Base-by-base conservation (phyloP, 2,888 invertebrate genomes). In the Diplolepis rosae region DNA sequence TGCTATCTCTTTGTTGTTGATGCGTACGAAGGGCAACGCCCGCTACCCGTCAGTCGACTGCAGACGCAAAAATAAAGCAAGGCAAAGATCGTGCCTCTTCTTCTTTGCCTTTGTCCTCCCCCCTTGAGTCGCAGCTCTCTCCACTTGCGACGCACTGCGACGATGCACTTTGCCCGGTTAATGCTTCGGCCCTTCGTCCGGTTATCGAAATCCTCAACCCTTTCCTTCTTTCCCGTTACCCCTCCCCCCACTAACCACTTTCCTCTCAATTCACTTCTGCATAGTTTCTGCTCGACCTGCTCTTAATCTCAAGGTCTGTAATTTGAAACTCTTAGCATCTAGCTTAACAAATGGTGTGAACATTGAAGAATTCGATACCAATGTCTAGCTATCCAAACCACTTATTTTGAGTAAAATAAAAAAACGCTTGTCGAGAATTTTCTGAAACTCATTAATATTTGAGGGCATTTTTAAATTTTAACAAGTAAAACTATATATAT, bases 1-100 rank as follows among this genome's bases (percentile, higher is more conserved):
- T 68, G 73, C 76, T 77, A 77, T 77, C 75, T 79, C 77, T 79
- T 77, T 79, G 76, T 77, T 80, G 83, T 82, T 79, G 74, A 77
- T 76, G 76, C 78, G 69, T 78, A 76, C 77, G 67, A 76, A 77
- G 77, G 83, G 77, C 80, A 82, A 79, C 77, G 81, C 79, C 66
- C 72, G 69, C 75, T 69, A 72, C 75, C 76, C 76, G 80, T 81
- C 82, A 80, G 79, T 76, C 77, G 69, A 72, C 74, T 70, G 78
- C 80, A 81, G 83, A 83, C 81, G 79, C 78, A 78, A 82, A 83
- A 83, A 84, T 83, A 83, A 80, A 79, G 74, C 70, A 79, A 66
- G 67, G 75, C 75, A 68, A 72, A 67, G 71, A 52, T 67, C 66
- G 67, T 48, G 69, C 65, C 71, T 66, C 71, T 32, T 66, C 70